These are phyloP conservation scores for Chirona hameri DNA, from an alignment of 2,888 invertebrate genomes.

Conservation along the genomic window DNA sequence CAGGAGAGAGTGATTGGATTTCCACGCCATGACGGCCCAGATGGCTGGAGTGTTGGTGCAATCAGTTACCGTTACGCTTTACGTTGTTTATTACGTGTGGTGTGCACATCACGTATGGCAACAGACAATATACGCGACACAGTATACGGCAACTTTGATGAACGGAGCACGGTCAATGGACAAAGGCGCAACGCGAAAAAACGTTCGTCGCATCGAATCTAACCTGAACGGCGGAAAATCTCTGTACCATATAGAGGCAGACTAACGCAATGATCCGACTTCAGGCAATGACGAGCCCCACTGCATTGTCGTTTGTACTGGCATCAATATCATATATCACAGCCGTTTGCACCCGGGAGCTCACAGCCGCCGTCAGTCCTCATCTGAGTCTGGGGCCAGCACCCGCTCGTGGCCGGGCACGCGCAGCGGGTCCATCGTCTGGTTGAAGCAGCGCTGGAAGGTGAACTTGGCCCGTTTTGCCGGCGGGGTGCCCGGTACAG, in stretches of 20 bases:
- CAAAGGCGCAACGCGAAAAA: not conserved
- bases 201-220: no score
- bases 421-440: not conserved
- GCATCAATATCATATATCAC: not conserved
- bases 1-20: not conserved
- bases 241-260: no score
- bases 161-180: not conserved
- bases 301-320: not conserved
- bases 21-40: not conserved
- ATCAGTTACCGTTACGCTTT: not conserved
- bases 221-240: no score
- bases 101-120: not conserved
- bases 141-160: not conserved
- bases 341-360: not conserved
- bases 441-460: slow-evolving; percentile 28
- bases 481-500: not conserved
- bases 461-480: slow-evolving; percentile 6
- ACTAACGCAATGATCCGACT: not conserved
- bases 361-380: not conserved
- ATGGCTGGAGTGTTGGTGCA: not conserved
- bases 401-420: slow-evolving; percentile 23
- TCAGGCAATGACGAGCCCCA: not conserved
- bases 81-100: slow-evolving; percentile 8
- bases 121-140: not conserved
- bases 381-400: slow-evolving; percentile 24